A percentile compares a stretch with the other conserved stretches of the same genome.
phyloP scores from a whole-genome alignment of 1,140 invertebrate genomes.

The Zophobas atratus region DNA sequence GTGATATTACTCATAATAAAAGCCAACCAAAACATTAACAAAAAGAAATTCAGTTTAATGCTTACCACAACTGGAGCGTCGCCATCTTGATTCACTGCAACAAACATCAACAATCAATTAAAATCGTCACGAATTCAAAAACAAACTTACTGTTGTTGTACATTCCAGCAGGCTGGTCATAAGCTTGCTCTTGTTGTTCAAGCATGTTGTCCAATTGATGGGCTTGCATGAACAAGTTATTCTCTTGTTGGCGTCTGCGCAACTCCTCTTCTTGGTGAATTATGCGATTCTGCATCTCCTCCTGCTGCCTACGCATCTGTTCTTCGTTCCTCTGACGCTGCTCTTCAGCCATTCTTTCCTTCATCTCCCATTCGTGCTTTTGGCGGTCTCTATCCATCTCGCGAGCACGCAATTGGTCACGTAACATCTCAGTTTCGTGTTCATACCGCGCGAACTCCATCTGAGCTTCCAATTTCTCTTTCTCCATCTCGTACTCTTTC shows the following conservation, averaged over 20 bases:
- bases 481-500: conserved; percentile 91
- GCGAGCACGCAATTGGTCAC: conserved; percentile 88
- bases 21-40: background rate
- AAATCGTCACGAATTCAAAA: background rate
- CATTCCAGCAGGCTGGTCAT: conserved; percentile 9
- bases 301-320: conserved; percentile 64
- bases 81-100: conserved; percentile 18
- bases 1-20: background rate
- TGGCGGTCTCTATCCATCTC: conserved; percentile 90
- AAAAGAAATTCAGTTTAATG: conserved; percentile 10
- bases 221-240: conserved; percentile 67
- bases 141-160: conserved; percentile 24
- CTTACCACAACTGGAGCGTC: conserved; percentile 25
- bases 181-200: conserved; percentile 28
- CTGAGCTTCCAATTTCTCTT: conserved; percentile 93
- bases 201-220: conserved; percentile 64
- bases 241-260: conserved; percentile 66
- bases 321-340: conserved; percentile 77
- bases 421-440: conserved; percentile 90
- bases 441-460: conserved; percentile 96
- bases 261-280: conserved; percentile 65
- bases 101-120: conserved; percentile 3
- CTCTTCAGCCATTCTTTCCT: conserved; percentile 87
- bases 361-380: conserved; percentile 91
- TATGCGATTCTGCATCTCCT: conserved; percentile 65